Conservation (phyloP, 2,797 vertebrate genomes). For the Gila robusta region DNA sequence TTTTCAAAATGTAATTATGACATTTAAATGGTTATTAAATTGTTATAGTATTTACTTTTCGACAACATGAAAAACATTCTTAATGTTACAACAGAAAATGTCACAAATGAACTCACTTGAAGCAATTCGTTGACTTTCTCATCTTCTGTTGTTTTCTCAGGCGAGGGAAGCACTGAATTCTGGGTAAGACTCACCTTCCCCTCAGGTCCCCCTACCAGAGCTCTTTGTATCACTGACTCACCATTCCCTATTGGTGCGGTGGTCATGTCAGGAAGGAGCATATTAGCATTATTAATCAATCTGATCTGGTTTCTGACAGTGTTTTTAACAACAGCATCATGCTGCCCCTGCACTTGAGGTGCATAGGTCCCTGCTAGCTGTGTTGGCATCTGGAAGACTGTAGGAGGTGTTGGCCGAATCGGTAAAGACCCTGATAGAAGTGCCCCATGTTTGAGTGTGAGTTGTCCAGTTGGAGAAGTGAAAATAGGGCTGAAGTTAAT, state of each 20-base stretch:
- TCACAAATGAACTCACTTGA: slow-evolving; percentile 71
- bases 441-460: slow-evolving; percentile 79
- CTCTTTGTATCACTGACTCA: slow-evolving; percentile 73
- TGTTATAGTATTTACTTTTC: background rate
- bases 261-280: slow-evolving; percentile 77
- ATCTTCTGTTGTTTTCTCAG: slow-evolving; percentile 71
- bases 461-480: slow-evolving; percentile 78
- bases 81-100: background rate
- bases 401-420: slow-evolving; percentile 77
- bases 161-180: slow-evolving; percentile 77
- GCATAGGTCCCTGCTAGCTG: slow-evolving; percentile 78
- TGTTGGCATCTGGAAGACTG: slow-evolving; percentile 84
- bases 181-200: slow-evolving; percentile 75
- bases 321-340: slow-evolving; percentile 76
- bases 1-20: background rate
- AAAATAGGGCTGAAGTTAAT: slow-evolving; percentile 84
- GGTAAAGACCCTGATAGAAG: slow-evolving; percentile 80
- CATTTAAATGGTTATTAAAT: background rate
- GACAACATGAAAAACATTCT: background rate
- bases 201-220: slow-evolving; percentile 66
- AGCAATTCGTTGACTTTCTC: slow-evolving; percentile 74
- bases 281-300: slow-evolving; percentile 81
- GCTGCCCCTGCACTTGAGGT: slow-evolving; percentile 70
- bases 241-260: slow-evolving; percentile 81
- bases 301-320: slow-evolving; percentile 84